Evolutionary conservation across 1,140 invertebrate species (phyloP), one percentile per base, ranked within the genome.

Genomic region (Carcinoscorpius rotundicauda): DNA sequence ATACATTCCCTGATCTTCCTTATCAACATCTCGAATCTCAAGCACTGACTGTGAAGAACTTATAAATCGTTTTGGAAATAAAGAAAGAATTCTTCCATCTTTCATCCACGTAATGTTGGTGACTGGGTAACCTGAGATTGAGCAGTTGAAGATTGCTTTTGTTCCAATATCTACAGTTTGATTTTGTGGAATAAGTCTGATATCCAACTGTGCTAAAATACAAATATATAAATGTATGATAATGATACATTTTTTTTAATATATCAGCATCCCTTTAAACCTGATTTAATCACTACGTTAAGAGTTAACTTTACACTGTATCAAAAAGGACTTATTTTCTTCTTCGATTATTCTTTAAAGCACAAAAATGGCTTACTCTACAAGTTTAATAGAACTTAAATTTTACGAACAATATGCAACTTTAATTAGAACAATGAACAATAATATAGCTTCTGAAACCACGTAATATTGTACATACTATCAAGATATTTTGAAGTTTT

Each of bases 161-260:
- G 86, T 84, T 48, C 88, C 89, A 50, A 88, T 89, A 79, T 94
- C 91, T n/a, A 91, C 85, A 61, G 87, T 84, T 84, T 91, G 79
- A 52, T 76, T 73, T 60, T 75, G 66, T 64, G 78, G 78, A 8
- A 75, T 69, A 48, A 78, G 72, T 59, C 72, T 66, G 4, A 71
- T 74, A 9, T 71, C 71, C 5, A 78, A 66, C 4, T 73, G 71
- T 49, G 72, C 77, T 78, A 29, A 29, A 29, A 29, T 29, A 29
- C 29, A 11, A 61, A 52, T 9, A 64, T 62, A 50, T 4, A 6
- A 64, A 6, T 5, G 60, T 62, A 49, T 4, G 11, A 60, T 51
- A 48, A 60, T 29, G 29, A 29, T 29, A 29, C 29, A 29, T 29
- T 29, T 29, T 29, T 29, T 29, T 29, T 1, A 29, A 1, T 29